phyloP scores from a whole-genome alignment of 2,113 vertebrate species.

The Sylvicapra grimmia region DNA sequence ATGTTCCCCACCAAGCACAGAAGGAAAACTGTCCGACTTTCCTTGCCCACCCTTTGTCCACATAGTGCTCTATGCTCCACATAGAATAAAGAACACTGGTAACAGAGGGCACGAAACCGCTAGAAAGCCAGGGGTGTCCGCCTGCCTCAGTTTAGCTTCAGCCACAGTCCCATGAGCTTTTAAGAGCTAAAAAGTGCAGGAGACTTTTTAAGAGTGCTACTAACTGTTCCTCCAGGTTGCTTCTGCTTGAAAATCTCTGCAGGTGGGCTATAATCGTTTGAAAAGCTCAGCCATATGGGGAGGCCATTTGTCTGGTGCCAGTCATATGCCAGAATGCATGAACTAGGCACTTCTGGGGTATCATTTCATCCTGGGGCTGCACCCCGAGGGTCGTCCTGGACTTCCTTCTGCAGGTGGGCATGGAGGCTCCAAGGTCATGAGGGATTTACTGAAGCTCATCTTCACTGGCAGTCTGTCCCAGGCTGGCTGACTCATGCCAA shows the following conservation, averaged over 20 bases:
- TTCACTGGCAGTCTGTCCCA: not conserved
- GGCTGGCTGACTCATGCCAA: not conserved
- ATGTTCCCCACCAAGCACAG: not conserved
- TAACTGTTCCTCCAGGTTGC: not conserved
- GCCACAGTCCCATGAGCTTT: not conserved
- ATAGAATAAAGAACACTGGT: not conserved
- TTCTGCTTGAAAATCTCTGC: not conserved
- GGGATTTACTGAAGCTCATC: not conserved
- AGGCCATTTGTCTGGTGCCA: conserved; percentile 11
- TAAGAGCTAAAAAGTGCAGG: not conserved
- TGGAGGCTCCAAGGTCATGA: not conserved
- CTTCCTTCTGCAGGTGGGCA: not conserved
- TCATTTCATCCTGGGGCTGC: not conserved
- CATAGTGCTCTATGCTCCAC: not conserved
- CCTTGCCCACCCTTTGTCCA: not conserved
- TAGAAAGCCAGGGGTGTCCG: not conserved
- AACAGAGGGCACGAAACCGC: not conserved
- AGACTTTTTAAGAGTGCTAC: not conserved
- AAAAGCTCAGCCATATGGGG: not conserved
- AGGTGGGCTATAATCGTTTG: not conserved
- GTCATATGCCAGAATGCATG: not conserved
- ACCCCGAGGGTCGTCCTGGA: not conserved
- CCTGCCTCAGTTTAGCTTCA: not conserved
- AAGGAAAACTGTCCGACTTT: not conserved
- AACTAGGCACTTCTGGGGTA: not conserved